Base-by-base conservation (phyloP, 2,797 vertebrate genomes). In the Rhynchonycteris naso region DNA sequence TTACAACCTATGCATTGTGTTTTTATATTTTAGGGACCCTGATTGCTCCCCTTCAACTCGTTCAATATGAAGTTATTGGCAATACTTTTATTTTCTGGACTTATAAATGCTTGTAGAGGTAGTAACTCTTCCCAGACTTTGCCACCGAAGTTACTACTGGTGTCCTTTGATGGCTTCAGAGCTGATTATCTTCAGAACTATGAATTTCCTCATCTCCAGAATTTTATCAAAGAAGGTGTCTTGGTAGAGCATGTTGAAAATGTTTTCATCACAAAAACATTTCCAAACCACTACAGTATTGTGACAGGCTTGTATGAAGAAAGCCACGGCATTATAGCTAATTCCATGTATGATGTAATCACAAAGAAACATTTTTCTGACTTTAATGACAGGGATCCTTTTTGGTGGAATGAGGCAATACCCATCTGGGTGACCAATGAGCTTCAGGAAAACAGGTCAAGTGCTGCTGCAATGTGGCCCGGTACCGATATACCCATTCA, bases 211-310 rank as follows among this genome's bases (percentile, higher is more conserved):
- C 99, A 99, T 97, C 99, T 99, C 79, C 97, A 98, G 97, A 98
- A 96, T 75, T 98, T 99, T 95, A 99, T 99, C 66, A 98, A 98
- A 33, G 98, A 98, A 22, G 99, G 99, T 2, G 98, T 99, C 58
- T 97, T 99, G 63, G 99, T 99, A 58, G 98, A 98, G 92, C 97
- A 99, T 26, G 98, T 99, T 58, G 98, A 87, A 4, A 99, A 99
- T 22, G 97, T 99, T 95, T 99, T 99, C 82, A 98, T 99, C 97
- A 99, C 99, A 58, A 99, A 99, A 98, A 99, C 99, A 0, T 99
- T 99, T 97, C 99, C 99, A 86, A 99, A 99, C 97, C 99, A 99
- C 98, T 99, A 99, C 76, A 99, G 98, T 97, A 99, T 99, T 84
- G 99, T 99, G 86, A 99, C 99, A 0, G 99, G 99, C 30, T 97